Conservation (phyloP, 2,888 invertebrate genomes). For the Lamproptera curius region DNA sequence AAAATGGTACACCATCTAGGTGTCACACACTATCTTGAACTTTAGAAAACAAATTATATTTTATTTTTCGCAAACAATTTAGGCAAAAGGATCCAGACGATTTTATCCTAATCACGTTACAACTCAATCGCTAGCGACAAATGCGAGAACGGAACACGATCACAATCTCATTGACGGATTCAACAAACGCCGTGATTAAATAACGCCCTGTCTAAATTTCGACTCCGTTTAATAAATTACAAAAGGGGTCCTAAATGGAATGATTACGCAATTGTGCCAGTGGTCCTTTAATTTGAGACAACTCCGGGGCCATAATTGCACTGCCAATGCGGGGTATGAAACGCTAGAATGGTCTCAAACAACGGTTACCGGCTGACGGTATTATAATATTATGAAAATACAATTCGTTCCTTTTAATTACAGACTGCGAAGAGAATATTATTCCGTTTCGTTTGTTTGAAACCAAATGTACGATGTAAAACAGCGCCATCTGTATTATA, state of each 20-base stretch:
- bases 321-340: slow-evolving; percentile 1
- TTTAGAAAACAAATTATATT: too few relatives aligned
- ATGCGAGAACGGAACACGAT: too few relatives aligned
- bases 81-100: too few relatives aligned
- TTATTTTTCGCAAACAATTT: too few relatives aligned
- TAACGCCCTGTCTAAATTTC: slow-evolving; percentile 34
- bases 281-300: slow-evolving; percentile 15
- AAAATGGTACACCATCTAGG: too few relatives aligned
- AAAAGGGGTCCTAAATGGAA: slow-evolving; percentile 16
- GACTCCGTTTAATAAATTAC: slow-evolving; percentile 32
- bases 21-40: too few relatives aligned
- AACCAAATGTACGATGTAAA: neutral
- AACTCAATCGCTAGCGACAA: slow-evolving; percentile 18
- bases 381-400: too few relatives aligned
- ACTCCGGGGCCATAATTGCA: slow-evolving; percentile 12
- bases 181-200: slow-evolving; percentile 32
- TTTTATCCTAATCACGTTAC: too few relatives aligned
- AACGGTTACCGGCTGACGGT: neutral
- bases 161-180: slow-evolving; percentile 41
- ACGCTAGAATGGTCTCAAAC: slow-evolving; percentile 1
- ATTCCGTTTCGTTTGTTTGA: too few relatives aligned
- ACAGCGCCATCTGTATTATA: slow-evolving; percentile 4
- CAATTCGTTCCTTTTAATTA: too few relatives aligned
- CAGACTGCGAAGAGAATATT: too few relatives aligned
- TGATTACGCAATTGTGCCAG: slow-evolving; percentile 19